Evolutionary conservation across 2,888 invertebrate species (phyloP), one percentile per base, ranked within the genome.

Genomic region (Pteria penguin): DNA sequence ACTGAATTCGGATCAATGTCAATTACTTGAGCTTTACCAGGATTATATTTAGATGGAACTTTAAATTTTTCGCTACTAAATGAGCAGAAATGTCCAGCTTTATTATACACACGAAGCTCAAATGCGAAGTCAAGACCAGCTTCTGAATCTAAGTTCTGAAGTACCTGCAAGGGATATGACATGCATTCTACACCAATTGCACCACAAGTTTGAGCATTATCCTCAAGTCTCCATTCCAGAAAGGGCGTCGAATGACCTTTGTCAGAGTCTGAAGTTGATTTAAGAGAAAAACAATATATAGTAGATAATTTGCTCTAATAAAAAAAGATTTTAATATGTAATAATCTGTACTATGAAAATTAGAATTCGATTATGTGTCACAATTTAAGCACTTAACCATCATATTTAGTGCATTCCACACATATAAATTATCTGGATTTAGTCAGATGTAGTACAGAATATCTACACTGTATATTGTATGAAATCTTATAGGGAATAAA

Each of bases 101-200:
- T 78, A 33, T 83, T 81, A 32, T 32, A 78, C 1, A 80, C 75
- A 54, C 77, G 73, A 0, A 82, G 67, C 60, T 80, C 75, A 31
- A 76, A 72, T 52, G 55, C 66, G 36, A 77, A 83, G 0, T 60
- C 29, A 2, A 57, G 60, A 22, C 66, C 63, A 0, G 36, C 29
- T n/a, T 67, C 60, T 11, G 76, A 57, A 54, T 79, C 74, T 8
- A 72, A 26, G 4, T 60, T 18, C 54, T 77, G 70, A 24, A 82
- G 72, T 31, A 32, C 29, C 1, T 54, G 4, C 26, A 72, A 2
- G 2, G 72, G 68, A 52, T 72, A 76, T 27, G 5, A 32, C 8
- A 76, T 62, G 29, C 76, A 76, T 1, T 61, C 61, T n/a, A 33
- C 14, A 14, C 26, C 26, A 11, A 0, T 5, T 4, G 32, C 32